These are phyloP conservation scores for Struthidea cinerea DNA, from an alignment of 2,113 vertebrate species.

Conservation along the genomic window DNA sequence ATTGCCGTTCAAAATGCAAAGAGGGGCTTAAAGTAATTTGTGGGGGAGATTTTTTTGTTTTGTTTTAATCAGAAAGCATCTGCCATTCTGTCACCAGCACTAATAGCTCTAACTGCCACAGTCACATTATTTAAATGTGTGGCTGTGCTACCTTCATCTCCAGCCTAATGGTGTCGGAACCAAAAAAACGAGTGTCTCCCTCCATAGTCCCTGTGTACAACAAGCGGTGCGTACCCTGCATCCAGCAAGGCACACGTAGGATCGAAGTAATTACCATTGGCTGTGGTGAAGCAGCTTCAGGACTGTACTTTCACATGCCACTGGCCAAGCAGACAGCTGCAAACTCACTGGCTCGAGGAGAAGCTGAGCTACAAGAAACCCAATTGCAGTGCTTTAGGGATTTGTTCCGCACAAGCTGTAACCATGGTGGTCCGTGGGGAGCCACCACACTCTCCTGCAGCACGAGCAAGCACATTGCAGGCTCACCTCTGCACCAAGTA, in stretches of 20 bases:
- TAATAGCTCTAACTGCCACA: background rate
- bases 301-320: background rate
- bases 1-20: slow-evolving; percentile 44
- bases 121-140: background rate
- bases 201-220: background rate
- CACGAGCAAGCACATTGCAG: rapidly evolving
- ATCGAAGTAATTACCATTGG: background rate
- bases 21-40: background rate
- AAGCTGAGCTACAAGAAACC: background rate
- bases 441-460: rapidly evolving
- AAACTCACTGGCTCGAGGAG: background rate
- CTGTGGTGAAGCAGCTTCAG: background rate
- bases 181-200: background rate
- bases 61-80: background rate
- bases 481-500: background rate
- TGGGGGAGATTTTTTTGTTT: background rate
- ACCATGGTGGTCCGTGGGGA: background rate
- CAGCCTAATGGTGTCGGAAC: background rate
- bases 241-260: background rate
- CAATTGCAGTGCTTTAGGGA: background rate
- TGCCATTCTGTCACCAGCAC: background rate
- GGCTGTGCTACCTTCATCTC: background rate
- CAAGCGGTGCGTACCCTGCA: background rate
- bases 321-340: background rate
- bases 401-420: background rate